These are phyloP conservation scores for Aporophyla nigra DNA, from an alignment of 2,888 invertebrate species.

Conservation along the genomic window DNA sequence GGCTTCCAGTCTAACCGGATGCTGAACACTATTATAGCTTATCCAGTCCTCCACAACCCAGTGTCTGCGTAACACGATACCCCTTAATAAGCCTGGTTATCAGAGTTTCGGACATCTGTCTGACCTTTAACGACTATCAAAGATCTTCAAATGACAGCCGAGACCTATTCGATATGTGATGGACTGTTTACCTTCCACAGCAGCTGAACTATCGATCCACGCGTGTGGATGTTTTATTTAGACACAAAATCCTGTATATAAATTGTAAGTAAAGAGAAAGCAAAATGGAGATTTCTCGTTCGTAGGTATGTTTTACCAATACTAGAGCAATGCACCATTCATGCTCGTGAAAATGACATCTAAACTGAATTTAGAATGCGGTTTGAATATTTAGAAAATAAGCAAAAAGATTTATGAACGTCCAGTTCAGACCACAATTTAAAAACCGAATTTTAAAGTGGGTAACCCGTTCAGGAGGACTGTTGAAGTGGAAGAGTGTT, in stretches of 20 bases:
- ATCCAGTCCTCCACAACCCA: not conserved
- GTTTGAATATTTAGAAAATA: conserved; percentile 11
- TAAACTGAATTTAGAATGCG: not conserved
- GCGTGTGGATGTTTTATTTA: not conserved
- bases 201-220: not conserved
- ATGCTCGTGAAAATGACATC: not conserved
- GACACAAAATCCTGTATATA: not conserved
- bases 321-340: not conserved
- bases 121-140: not conserved
- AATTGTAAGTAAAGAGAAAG: not conserved
- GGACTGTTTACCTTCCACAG: not conserved
- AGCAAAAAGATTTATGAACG: conserved; percentile 3
- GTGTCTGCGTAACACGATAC: not conserved
- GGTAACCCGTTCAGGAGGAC: not conserved
- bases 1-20: not conserved
- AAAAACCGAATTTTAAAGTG: not conserved
- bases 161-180: not conserved
- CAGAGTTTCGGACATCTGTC: not conserved
- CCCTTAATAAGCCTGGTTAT: not conserved
- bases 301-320: not conserved
- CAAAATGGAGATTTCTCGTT: not conserved
- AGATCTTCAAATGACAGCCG: not conserved
- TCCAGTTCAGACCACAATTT: not conserved
- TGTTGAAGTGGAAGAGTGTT: not conserved
- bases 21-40: not conserved